Percentiles rank a stretch among this genome's conserved stretches.
Conservation (phyloP, 2,113 vertebrate species). For the Coryphaenoides rupestris region DNA sequence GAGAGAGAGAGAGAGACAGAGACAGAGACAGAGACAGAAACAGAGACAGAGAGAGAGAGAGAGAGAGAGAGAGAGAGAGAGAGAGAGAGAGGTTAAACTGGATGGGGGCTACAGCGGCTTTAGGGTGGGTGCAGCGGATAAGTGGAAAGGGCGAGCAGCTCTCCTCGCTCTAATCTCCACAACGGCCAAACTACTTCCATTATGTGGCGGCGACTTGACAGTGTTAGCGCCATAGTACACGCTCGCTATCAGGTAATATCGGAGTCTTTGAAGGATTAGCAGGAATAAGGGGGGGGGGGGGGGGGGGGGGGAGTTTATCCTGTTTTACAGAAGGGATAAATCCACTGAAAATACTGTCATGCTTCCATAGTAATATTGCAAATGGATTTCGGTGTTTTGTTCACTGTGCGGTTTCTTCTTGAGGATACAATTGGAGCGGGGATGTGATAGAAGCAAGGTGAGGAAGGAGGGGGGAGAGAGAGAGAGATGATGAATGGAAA, state of each 20-base stretch:
- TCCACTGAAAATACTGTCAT: conserved; percentile 62
- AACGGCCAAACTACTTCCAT: conserved; percentile 64
- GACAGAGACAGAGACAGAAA: background rate
- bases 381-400: conserved; percentile 58
- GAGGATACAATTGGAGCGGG: conserved; percentile 51
- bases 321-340: conserved; percentile 67
- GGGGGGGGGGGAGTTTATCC: conserved; percentile 63
- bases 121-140: conserved; percentile 37
- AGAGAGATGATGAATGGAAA: conserved; percentile 7
- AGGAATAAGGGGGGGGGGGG: conserved; percentile 67
- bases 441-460: no score
- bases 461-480: background rate
- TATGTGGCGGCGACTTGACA: conserved; percentile 66
- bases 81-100: no score
- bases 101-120: conserved; percentile 30
- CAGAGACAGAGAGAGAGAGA: background rate
- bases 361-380: conserved; percentile 71
- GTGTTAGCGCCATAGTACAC: conserved; percentile 63
- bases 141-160: conserved; percentile 28
- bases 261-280: conserved; percentile 74
- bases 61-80: conserved; percentile 13
- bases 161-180: conserved; percentile 61
- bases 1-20: conserved; percentile 1
- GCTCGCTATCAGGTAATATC: conserved; percentile 73
- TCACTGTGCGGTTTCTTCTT: conserved; percentile 49